Conservation (phyloP, 2,113 vertebrate genomes). For the Athene cunicularia region DNA sequence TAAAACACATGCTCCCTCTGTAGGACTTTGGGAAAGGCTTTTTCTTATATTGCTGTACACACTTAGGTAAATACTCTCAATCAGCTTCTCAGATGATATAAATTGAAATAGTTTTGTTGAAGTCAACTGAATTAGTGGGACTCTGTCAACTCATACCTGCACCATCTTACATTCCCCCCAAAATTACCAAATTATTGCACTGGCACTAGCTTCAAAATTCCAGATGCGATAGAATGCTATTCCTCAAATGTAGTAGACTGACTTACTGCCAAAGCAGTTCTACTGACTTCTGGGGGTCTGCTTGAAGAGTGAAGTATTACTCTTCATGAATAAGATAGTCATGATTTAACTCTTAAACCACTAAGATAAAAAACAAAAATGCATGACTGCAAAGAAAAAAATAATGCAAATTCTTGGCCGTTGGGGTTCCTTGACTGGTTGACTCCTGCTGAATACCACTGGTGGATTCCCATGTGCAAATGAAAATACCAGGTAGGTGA, state of each 20-base stretch:
- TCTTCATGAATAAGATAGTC: not conserved
- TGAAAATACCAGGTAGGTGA: not conserved
- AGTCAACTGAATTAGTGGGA: not conserved
- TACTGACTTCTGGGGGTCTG: not conserved
- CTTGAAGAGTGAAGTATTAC: not conserved
- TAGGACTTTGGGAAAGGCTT: not conserved
- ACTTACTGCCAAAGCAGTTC: not conserved
- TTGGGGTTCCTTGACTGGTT: not conserved
- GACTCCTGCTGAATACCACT: not conserved
- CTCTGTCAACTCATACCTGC: not conserved
- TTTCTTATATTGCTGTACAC: not conserved
- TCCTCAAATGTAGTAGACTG: not conserved
- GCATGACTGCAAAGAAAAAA: not conserved
- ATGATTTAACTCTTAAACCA: not conserved
- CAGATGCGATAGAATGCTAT: not conserved
- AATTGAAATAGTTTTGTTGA: not conserved
- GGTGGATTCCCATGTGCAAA: not conserved
- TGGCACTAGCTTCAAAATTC: not conserved
- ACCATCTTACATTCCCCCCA: not conserved
- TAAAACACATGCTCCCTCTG: not conserved
- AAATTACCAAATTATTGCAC: not conserved
- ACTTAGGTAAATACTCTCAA: not conserved
- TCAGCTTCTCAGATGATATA: not conserved
- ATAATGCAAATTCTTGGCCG: not conserved
- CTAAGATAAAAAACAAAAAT: not conserved